Conservation (phyloP, 2,797 vertebrate genomes). For the Chloroceryle amazona region DNA sequence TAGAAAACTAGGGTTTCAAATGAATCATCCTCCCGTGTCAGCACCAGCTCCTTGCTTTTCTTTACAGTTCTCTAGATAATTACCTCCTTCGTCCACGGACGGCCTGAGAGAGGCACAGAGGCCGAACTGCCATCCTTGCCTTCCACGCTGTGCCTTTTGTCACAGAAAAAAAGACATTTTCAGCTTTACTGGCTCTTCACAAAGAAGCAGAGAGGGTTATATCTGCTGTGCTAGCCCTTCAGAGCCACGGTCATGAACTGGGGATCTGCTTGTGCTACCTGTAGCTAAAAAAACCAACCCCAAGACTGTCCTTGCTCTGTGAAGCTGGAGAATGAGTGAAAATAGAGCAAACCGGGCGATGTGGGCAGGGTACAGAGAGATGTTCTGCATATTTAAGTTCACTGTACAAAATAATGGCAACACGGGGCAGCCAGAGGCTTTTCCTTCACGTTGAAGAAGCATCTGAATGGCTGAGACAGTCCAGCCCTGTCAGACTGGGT, state of each 20-base stretch:
- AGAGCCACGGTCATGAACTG: fast-evolving
- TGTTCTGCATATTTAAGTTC: not conserved
- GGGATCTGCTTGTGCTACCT: not conserved
- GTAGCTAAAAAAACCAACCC: not conserved
- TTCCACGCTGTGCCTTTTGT: not conserved
- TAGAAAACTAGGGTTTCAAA: not conserved
- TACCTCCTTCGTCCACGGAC: not conserved
- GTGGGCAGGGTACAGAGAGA: not conserved
- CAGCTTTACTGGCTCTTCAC: not conserved
- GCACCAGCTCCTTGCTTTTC: not conserved
- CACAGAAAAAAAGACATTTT: not conserved
- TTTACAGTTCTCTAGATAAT: not conserved
- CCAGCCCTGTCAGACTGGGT: not conserved
- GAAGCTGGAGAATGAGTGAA: not conserved
- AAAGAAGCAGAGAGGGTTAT: not conserved
- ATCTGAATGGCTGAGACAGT: not conserved
- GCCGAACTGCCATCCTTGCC: not conserved
- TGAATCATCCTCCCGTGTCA: not conserved
- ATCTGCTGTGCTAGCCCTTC: not conserved
- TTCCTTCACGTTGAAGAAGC: not conserved
- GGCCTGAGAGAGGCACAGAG: not conserved
- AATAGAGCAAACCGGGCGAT: not conserved
- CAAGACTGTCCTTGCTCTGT: not conserved
- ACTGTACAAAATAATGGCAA: not conserved
- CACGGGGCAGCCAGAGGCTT: not conserved